These are phyloP conservation scores for Crotalus tigris DNA, from an alignment of 2,113 vertebrate species.

Conservation along the genomic window DNA sequence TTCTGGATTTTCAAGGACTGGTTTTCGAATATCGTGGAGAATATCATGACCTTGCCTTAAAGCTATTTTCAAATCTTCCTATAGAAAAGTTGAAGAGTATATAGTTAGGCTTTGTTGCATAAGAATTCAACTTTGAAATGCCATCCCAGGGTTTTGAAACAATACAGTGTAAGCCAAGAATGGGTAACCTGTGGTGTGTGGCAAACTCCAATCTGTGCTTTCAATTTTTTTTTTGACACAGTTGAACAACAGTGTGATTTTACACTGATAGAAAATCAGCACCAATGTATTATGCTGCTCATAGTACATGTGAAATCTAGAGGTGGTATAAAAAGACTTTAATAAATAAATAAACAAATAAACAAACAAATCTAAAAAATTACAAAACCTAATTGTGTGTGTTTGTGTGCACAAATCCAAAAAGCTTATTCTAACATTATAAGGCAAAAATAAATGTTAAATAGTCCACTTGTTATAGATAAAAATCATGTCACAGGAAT, in stretches of 20 bases:
- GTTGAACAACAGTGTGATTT: neutral
- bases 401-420: neutral
- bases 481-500: slow-evolving; percentile 31
- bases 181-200: neutral
- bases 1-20: slow-evolving; percentile 74
- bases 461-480: slow-evolving; percentile 1
- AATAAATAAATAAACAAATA: neutral
- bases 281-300: neutral
- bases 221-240: neutral
- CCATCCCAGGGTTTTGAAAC: neutral
- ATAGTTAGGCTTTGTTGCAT: neutral
- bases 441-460: neutral
- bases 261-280: neutral
- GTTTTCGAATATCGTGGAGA: slow-evolving; percentile 82
- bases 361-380: neutral
- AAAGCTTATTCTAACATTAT: neutral
- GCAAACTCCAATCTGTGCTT: neutral
- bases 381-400: neutral
- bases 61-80: slow-evolving; percentile 84
- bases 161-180: neutral
- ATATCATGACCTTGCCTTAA: slow-evolving; percentile 79
- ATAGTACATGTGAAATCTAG: neutral
- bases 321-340: neutral
- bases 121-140: neutral
- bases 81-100: neutral